These are phyloP conservation scores for Bubo blakistoni DNA, from an alignment of 2,113 vertebrate species.

Conservation along the genomic window DNA sequence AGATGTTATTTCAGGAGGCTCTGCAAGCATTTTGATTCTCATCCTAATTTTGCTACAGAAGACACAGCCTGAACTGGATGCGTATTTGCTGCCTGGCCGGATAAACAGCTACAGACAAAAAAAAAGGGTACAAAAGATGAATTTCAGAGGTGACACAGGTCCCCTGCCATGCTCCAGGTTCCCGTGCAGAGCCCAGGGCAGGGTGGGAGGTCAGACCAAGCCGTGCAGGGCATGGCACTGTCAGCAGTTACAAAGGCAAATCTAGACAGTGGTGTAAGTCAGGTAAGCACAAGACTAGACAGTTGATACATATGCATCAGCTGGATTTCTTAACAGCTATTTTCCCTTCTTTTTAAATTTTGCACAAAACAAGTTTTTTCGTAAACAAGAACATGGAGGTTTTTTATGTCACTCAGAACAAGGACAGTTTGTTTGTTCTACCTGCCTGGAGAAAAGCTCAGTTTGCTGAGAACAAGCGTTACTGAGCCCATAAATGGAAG, in stretches of 20 bases:
- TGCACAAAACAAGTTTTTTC: neutral
- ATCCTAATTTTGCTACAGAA: neutral
- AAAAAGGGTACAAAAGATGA: neutral
- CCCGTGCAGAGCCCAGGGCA: rapidly evolving
- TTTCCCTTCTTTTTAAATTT: neutral
- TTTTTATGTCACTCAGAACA: neutral
- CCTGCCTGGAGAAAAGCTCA: neutral
- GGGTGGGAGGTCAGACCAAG: neutral
- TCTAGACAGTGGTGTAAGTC: neutral
- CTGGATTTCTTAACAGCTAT: neutral
- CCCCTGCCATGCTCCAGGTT: neutral
- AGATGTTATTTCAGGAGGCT: neutral
- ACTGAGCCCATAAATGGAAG: neutral
- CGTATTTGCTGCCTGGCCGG: neutral
- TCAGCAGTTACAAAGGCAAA: neutral
- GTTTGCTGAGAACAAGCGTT: neutral
- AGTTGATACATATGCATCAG: neutral
- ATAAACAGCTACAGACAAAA: neutral
- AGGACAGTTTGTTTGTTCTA: neutral
- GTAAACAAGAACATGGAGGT: neutral
- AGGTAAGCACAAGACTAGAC: neutral
- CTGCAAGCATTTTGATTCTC: neutral
- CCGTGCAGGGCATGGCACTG: rapidly evolving
- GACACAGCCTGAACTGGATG: neutral
- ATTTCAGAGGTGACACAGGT: neutral